A percentile compares a stretch with the other conserved stretches of the same genome.
Evolutionary conservation across 1,140 invertebrate species (phyloP).

Genomic region (Camponotus pennsylvanicus): DNA sequence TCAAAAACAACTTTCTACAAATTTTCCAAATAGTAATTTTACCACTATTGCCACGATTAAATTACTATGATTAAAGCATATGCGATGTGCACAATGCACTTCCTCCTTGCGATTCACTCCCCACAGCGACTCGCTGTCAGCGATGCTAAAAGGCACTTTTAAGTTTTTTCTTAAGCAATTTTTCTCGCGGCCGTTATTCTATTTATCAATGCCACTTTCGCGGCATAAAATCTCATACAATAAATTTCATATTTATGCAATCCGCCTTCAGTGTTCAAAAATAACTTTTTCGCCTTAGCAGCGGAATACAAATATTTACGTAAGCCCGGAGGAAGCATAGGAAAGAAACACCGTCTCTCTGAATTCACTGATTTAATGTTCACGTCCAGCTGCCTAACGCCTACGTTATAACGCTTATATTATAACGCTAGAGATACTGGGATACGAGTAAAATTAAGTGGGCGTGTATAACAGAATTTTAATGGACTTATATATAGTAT

Average conservation of each 20-base stretch:
- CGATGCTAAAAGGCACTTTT: slow-evolving; percentile 38
- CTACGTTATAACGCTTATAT: not conserved
- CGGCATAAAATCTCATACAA: slow-evolving; percentile 40
- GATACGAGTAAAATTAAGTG: slow-evolving; percentile 1
- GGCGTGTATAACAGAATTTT: slow-evolving; percentile 31
- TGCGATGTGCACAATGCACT: not conserved
- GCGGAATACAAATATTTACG: slow-evolving; percentile 61
- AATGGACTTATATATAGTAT: slow-evolving; percentile 18
- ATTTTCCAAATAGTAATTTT: slow-evolving; percentile 50
- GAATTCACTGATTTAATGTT: slow-evolving; percentile 57
- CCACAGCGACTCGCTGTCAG: slow-evolving; percentile 27
- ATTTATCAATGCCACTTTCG: slow-evolving; percentile 52
- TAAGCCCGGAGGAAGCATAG: not conserved
- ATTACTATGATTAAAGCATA: not conserved
- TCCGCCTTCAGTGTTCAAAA: slow-evolving; percentile 44
- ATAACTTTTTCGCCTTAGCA: slow-evolving; percentile 27
- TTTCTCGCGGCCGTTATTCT: slow-evolving; percentile 28
- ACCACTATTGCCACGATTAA: not conserved
- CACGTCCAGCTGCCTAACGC: slow-evolving; percentile 37
- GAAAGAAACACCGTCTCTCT: slow-evolving; percentile 26
- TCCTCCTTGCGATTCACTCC: slow-evolving; percentile 18
- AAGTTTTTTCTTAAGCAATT: slow-evolving; percentile 48
- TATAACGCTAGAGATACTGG: slow-evolving; percentile 4
- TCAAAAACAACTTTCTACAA: slow-evolving; percentile 22
- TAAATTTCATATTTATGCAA: slow-evolving; percentile 69